Conservation (phyloP, 2,113 vertebrate genomes). For the Electrona antarctica region DNA sequence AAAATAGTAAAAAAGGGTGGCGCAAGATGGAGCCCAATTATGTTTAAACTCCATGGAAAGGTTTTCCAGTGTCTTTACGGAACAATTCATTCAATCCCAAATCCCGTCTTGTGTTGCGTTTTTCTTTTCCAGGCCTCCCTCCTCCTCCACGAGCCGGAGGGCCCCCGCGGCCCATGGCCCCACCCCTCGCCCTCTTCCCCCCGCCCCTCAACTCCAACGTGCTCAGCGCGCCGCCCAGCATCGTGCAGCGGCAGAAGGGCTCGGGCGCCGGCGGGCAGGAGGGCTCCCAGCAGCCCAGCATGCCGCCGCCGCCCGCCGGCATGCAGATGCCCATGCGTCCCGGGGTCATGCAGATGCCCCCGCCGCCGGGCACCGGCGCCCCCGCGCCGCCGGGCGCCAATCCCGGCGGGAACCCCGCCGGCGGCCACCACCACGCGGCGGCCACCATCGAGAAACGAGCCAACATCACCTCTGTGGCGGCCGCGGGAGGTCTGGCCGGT, state of each 20-base stretch:
- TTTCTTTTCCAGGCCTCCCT: conserved; percentile 84
- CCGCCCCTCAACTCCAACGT: conserved; percentile 88
- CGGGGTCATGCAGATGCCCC: conserved; percentile 78
- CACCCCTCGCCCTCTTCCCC: conserved; percentile 88
- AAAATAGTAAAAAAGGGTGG: too few relatives aligned
- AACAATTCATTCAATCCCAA: not conserved
- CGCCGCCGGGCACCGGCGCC: conserved; percentile 76
- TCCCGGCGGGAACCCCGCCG: conserved; percentile 44
- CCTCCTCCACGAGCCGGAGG: conserved; percentile 89
- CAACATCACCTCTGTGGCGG: conserved; percentile 73
- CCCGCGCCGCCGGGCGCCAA: conserved; percentile 7
- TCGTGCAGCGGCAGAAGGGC: conserved; percentile 92
- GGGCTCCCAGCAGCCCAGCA: conserved; percentile 54
- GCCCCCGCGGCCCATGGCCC: conserved; percentile 85
- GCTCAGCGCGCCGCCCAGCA: conserved; percentile 92
- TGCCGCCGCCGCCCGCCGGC: conserved; percentile 62
- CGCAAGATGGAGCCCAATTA: not conserved
- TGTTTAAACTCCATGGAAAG: not conserved
- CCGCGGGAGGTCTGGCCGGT: conserved; percentile 31
- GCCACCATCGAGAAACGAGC: conserved; percentile 82
- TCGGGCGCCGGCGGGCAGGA: conserved; percentile 75
- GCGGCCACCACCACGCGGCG: conserved; percentile 61
- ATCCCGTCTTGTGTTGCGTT: not conserved
- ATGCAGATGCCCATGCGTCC: conserved; percentile 69
- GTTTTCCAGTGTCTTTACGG: not conserved